A percentile compares a stretch with the other conserved stretches of the same genome.
These are phyloP conservation scores for Cryptocephalus moraei DNA, from an alignment of 2,888 invertebrate genomes.

Conservation along the genomic window DNA sequence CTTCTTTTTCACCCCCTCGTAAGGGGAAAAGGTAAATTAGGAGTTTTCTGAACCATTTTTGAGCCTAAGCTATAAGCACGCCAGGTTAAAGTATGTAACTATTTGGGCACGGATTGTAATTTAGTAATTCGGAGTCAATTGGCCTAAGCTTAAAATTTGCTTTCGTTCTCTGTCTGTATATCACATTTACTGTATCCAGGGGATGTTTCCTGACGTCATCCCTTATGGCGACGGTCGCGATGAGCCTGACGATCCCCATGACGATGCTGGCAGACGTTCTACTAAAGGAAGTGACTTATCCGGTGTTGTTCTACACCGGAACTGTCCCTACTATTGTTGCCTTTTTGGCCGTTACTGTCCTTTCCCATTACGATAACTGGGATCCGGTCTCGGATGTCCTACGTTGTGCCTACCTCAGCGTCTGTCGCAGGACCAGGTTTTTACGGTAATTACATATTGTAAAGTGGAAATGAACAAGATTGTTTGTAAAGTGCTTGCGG, in stretches of 20 bases:
- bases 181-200: slow-evolving; percentile 10
- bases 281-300: slow-evolving; percentile 56
- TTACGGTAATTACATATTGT: slow-evolving; percentile 35
- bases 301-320: slow-evolving; percentile 65
- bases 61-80: too few species aligned
- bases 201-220: slow-evolving; percentile 91
- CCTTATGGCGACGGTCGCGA: slow-evolving; percentile 74
- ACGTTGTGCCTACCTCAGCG: slow-evolving; percentile 41
- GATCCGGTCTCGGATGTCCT: slow-evolving; percentile 60
- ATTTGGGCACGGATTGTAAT: too few species aligned
- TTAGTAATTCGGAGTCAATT: too few species aligned
- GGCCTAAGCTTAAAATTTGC: too few species aligned
- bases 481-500: too few species aligned
- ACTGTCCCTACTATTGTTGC: slow-evolving; percentile 67
- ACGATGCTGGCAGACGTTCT: slow-evolving; percentile 77
- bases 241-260: slow-evolving; percentile 81
- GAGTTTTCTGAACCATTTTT: too few species aligned
- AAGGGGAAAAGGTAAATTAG: too few species aligned
- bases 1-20: too few species aligned
- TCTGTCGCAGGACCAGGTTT: slow-evolving; percentile 40
- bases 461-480: too few species aligned
- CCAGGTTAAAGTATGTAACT: too few species aligned
- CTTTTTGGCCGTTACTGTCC: slow-evolving; percentile 57
- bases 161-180: too few species aligned
- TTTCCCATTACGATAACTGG: slow-evolving; percentile 72